phyloP scores from a whole-genome alignment of 2,113 vertebrate species.

The Ageneiosus marmoratus region DNA sequence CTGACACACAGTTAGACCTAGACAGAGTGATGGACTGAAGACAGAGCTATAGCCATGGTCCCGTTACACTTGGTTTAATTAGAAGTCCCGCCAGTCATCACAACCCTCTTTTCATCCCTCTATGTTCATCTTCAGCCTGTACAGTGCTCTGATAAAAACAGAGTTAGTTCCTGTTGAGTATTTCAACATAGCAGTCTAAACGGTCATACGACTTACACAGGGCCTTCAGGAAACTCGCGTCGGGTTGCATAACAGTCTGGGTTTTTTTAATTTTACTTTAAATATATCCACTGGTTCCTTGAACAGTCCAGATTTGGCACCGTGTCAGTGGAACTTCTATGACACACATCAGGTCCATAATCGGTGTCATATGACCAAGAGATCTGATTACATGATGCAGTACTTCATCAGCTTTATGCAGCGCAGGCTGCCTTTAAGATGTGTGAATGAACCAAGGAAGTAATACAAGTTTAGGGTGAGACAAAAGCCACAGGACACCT shows the following conservation, averaged over 20 bases:
- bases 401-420: background rate
- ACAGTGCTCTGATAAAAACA: background rate
- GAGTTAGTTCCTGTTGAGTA: background rate
- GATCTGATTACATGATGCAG: constrained; percentile 16
- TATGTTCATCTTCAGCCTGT: background rate
- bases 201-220: background rate
- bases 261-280: background rate
- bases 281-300: background rate
- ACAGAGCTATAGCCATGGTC: background rate
- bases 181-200: background rate
- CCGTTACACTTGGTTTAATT: background rate
- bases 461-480: too few species aligned
- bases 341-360: background rate
- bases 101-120: background rate
- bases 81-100: background rate
- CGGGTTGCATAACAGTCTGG: background rate
- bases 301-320: background rate
- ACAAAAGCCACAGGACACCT: too few species aligned
- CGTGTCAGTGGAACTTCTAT: background rate
- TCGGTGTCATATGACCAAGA: constrained; percentile 1
- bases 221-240: background rate
- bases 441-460: too few species aligned
- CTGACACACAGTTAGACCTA: background rate
- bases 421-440: background rate
- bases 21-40: constrained; percentile 39